Conservation (phyloP, 2,888 invertebrate genomes). For the Phaedon cochleariae region DNA sequence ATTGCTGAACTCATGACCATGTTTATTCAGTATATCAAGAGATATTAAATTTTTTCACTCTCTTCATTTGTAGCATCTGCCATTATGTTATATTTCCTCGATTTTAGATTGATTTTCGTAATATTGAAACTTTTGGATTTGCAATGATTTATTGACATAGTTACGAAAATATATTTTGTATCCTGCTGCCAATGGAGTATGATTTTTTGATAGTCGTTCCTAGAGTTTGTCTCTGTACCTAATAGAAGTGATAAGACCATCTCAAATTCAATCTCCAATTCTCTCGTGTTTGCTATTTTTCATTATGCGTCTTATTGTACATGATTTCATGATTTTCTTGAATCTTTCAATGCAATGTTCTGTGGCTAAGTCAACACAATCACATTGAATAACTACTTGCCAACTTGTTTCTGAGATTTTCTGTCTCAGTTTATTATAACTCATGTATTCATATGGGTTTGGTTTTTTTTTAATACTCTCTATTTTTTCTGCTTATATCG, state of each 20-base stretch:
- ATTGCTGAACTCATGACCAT: background rate
- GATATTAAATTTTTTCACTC: background rate
- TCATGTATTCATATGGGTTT: background rate
- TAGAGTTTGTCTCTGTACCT: too few relatives aligned
- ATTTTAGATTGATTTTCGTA: background rate
- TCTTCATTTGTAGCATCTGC: background rate
- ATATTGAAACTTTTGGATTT: background rate
- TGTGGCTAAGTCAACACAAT: background rate
- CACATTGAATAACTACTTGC: background rate
- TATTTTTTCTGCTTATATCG: background rate
- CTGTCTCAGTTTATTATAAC: background rate
- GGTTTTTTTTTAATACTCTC: background rate
- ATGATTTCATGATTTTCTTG: slow-evolving; percentile 1
- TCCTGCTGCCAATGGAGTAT: background rate
- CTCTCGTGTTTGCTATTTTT: slow-evolving; percentile 4
- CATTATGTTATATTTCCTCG: background rate
- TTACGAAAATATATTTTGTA: background rate
- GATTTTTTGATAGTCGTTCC: background rate
- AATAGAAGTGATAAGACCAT: background rate
- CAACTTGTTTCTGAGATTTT: background rate
- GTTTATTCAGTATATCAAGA: background rate
- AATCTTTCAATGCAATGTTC: background rate
- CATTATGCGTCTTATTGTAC: slow-evolving; percentile 1
- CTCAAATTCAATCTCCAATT: background rate
- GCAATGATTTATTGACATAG: background rate